A percentile compares a stretch with the other conserved stretches of the same genome.
phyloP scores from a whole-genome alignment of 2,113 vertebrate species.

The Meriones unguiculatus region DNA sequence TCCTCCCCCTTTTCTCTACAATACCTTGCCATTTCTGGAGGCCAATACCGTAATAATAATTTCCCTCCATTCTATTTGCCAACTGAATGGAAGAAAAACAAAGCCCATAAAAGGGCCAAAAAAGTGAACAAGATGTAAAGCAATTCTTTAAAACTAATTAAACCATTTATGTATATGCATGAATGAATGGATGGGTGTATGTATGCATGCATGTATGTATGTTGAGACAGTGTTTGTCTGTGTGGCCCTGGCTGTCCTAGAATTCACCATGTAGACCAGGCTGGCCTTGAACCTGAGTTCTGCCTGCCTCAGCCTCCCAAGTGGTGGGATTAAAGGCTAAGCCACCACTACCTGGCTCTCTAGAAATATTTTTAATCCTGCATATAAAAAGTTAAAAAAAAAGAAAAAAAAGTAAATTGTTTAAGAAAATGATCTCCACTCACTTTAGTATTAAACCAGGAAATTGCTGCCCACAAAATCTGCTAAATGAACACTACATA shows the following conservation, averaged over 20 bases:
- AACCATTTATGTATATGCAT: background rate
- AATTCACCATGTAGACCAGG: background rate
- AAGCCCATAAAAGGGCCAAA: background rate
- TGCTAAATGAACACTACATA: conserved; percentile 1
- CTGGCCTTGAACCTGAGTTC: background rate
- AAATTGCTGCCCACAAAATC: background rate
- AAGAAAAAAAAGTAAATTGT: conserved; percentile 45
- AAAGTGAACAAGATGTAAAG: conserved; percentile 44
- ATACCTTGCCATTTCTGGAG: background rate
- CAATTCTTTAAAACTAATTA: conserved; percentile 37
- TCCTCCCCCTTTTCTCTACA: conserved; percentile 8
- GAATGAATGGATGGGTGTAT: background rate
- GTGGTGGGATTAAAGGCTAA: background rate
- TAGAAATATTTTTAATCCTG: conserved; percentile 36
- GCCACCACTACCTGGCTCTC: background rate
- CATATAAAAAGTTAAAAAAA: background rate
- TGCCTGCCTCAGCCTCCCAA: background rate
- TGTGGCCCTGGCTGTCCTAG: background rate
- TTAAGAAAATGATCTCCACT: conserved; percentile 20
- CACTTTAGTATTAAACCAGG: conserved; percentile 31
- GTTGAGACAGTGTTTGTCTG: background rate
- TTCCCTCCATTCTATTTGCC: background rate
- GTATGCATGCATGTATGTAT: background rate
- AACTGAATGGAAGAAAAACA: background rate
- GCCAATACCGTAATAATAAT: background rate